Evolutionary conservation across 2,888 invertebrate genomes (phyloP), one percentile per base, ranked within the genome.

Genomic region (Drosophila percnosoma): DNA sequence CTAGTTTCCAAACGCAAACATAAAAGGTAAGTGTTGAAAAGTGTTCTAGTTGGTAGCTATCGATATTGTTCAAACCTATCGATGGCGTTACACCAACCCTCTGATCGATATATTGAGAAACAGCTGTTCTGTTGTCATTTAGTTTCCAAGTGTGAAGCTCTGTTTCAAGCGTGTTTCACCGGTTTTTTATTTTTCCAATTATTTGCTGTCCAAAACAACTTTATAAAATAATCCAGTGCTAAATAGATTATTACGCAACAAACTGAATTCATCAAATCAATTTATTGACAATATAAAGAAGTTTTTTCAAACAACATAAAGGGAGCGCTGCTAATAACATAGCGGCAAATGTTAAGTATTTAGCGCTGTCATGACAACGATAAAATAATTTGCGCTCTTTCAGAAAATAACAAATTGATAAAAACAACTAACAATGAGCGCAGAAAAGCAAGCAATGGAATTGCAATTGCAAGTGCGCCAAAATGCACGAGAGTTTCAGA

Each of bases 381-480:
- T 13, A 38, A 66, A 68, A 75, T 76, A 60, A 33, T 72, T 45
- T 75, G 76, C 76, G 75, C 73, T 73, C 55, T 54, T 68, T 31
- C 45, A 51, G 29, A 64, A 75, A 79, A 63, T 18, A 78, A 58
- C 27, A 67, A 65, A 61, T 55, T 57, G 42, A 13, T 49, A 62
- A 48, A 24, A 21, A 66, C 10, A 40, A 36, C 38, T 52, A 52
- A 77, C 51, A 66, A 85, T 85, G 85, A 77, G 75, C 34, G 54
- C 78, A 11, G 68, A 75, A 45, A 74, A 87, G 21, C 90, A 90
- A 63, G 80, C 90, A n/a, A 73, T 90, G 31, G 88, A 92, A 65
- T 53, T 91, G 42, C 93, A 92, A 90, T 94, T 93, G 86, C 85
- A 94, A 92, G 82, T 93, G 83, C 90, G 92, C 55, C 86, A 88